Percentiles rank a stretch among this genome's conserved stretches.
Conservation (phyloP, 2,888 invertebrate genomes). For the Harpalus rufipes region DNA sequence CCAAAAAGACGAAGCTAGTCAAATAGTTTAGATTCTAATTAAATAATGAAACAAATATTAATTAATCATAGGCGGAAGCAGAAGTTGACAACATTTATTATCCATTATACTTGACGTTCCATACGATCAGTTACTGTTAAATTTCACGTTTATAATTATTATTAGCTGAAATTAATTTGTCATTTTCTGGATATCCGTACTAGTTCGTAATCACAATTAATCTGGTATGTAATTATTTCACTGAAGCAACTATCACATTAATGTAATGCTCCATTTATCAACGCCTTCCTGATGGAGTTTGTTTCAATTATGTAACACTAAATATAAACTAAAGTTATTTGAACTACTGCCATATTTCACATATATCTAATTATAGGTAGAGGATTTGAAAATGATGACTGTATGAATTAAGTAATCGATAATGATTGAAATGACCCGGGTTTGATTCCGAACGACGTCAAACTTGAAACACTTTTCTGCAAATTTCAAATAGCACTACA, state of each 20-base stretch:
- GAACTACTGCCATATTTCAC: background rate
- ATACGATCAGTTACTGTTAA: conserved; percentile 28
- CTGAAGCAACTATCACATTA: conserved; percentile 10
- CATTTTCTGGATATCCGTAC: conserved; percentile 29
- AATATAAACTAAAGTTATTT: background rate
- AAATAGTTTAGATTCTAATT: conserved; percentile 26
- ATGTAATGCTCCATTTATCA: conserved; percentile 11
- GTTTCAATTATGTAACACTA: background rate
- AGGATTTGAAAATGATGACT: too few species aligned
- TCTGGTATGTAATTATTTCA: conserved; percentile 32
- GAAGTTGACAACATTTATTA: conserved; percentile 34
- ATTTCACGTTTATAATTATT: conserved; percentile 41
- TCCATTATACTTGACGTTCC: conserved; percentile 47
- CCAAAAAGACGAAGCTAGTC: background rate
- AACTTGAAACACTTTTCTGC: too few species aligned
- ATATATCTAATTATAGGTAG: background rate
- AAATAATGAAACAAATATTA: conserved; percentile 38
- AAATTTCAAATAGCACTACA: too few species aligned
- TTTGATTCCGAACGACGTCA: too few species aligned
- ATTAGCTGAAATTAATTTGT: conserved; percentile 51
- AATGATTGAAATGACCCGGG: too few species aligned
- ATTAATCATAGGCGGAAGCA: conserved; percentile 26
- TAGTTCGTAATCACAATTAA: conserved; percentile 20
- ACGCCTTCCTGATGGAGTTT: conserved; percentile 4
- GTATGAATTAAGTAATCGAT: too few species aligned